Base-by-base conservation (phyloP, 2,888 invertebrate species). In the Lomographa bimaculata region DNA sequence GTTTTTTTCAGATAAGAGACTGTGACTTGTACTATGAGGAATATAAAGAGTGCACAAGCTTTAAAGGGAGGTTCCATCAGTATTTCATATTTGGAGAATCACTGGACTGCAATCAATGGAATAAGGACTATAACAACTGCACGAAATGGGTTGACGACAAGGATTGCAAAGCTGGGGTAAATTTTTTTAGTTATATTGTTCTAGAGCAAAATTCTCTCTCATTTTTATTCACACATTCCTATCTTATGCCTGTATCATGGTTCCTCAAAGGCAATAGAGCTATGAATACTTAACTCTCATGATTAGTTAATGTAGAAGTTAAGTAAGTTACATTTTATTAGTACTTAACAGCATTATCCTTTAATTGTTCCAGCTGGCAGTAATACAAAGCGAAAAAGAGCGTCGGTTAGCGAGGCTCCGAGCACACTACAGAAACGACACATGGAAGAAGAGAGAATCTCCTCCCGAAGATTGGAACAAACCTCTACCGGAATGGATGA, bases 401-500 rank as follows among this genome's bases (percentile, higher is more conserved):
- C 89, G 96, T 27, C 90, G 94, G 42, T 55, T 89, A 14, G 76
- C 84, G 25, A 89, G 97, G 50, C 71, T 97, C 32, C 71, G 75
- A 37, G 90, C 92, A 0, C 96, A 96, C 72, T 92, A 91, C 53
- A 78, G 69, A 32, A 98, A 98, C 75, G 90, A 94, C 68, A 90
- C 93, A 0, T 98, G 98, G 98, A 90, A 93, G 60, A 94, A 92
- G 68, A 83, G 98, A 23, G 89, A 89, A 3, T 63, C 83, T 17
- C 97, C 97, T 0, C 97, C 97, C 0, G 80, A 87, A 32, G 93
- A 96, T 72, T 98, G 97, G 97, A 91, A 92, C 47, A 91, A 91
- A 48, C 95, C 95, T 0, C 73, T 97, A 39, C 97, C 97, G 0
- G 93, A 94, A 3, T 93, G 93, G 91, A 83, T 96, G 74, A 74